Percentiles rank a stretch among this genome's conserved stretches.
phyloP scores from a whole-genome alignment of 64 coral and sea anemone species.

The Pocillopora damicornis region DNA sequence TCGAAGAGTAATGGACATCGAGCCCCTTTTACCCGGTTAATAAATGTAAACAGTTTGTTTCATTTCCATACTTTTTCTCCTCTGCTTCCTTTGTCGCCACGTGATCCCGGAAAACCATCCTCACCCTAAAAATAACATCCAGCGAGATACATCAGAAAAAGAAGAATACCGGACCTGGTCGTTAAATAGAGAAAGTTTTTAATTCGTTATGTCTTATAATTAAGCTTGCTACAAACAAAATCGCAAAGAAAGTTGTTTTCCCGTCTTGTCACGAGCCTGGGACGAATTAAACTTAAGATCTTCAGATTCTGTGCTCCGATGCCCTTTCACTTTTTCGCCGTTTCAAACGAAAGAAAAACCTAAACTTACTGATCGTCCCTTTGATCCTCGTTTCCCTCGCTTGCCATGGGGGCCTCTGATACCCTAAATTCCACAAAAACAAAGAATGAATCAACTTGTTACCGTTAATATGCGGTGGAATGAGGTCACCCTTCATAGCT shows the following conservation, averaged over 20 bases:
- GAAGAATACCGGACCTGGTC: too few relatives aligned
- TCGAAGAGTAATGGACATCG: too few relatives aligned
- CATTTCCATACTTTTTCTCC: conserved; percentile 12
- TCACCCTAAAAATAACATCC: conserved; percentile 2
- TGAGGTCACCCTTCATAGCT: background rate
- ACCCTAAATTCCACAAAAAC: background rate
- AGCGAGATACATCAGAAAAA: background rate
- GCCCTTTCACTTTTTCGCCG: background rate
- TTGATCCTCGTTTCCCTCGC: background rate
- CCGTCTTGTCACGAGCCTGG: too few relatives aligned
- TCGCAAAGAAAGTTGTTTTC: background rate
- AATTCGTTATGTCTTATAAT: background rate
- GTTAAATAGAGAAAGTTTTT: too few relatives aligned
- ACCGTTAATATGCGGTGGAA: background rate
- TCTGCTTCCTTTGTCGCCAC: conserved; percentile 3
- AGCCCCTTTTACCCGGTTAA: too few relatives aligned
- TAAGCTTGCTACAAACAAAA: background rate
- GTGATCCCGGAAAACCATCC: background rate
- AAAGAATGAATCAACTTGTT: background rate
- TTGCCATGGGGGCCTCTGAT: background rate
- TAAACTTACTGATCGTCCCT: conserved; percentile 17
- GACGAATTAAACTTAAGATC: too few relatives aligned
- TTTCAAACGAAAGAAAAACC: too few relatives aligned
- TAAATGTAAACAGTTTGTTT: background rate
- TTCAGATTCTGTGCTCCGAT: too few relatives aligned